phyloP scores from a whole-genome alignment of 2,888 invertebrate genomes.

The Piscicola geometra region DNA sequence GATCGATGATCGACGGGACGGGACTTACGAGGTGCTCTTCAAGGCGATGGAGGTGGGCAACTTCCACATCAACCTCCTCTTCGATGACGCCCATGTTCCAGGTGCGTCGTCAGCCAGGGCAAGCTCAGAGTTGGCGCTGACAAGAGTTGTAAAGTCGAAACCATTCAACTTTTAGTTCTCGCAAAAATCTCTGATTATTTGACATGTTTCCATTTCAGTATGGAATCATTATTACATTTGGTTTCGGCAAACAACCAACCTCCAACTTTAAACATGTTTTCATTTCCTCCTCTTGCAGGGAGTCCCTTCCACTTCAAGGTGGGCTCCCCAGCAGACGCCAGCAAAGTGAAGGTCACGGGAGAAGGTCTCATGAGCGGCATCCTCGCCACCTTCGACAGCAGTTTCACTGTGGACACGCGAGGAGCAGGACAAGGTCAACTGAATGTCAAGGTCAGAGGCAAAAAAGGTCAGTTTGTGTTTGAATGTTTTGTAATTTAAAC shows the following conservation, averaged over 20 bases:
- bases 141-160: not conserved
- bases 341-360: conserved; percentile 94
- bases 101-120: conserved; percentile 52
- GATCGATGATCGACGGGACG: conserved; percentile 93
- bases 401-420: conserved; percentile 95
- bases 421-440: conserved; percentile 98
- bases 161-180: not conserved
- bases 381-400: conserved; percentile 89
- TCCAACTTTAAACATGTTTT: not conserved
- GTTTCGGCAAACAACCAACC: too few species aligned
- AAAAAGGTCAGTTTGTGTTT: conserved; percentile 67
- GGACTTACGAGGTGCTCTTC: conserved; percentile 83
- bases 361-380: conserved; percentile 98
- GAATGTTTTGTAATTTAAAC: not conserved
- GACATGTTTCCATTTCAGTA: not conserved
- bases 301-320: conserved; percentile 87
- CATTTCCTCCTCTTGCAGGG: conserved; percentile 58
- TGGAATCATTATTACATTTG: not conserved
- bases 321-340: conserved; percentile 91
- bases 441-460: conserved; percentile 93
- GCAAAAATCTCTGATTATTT: not conserved
- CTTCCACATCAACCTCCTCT: conserved; percentile 86
- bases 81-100: conserved; percentile 61
- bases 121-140: too few species aligned
- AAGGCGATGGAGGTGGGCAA: conserved; percentile 91